A percentile compares a stretch with the other conserved stretches of the same genome.
These are phyloP conservation scores for Danio tinwini DNA, from an alignment of 2,797 vertebrate species.

Conservation along the genomic window DNA sequence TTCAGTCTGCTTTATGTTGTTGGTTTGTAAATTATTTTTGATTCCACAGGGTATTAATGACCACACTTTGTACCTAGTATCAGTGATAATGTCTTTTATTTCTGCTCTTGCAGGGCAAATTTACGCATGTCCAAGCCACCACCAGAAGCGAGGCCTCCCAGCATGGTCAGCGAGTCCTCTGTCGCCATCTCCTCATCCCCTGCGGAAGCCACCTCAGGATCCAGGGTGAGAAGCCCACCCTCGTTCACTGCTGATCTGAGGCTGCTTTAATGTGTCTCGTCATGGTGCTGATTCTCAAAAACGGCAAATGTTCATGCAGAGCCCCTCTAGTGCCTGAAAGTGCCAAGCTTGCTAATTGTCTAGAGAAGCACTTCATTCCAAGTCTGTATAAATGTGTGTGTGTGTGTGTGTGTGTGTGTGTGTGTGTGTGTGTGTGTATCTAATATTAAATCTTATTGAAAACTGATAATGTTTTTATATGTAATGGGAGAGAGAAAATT, in stretches of 20 bases:
- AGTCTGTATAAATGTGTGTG: background rate
- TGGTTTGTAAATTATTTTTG: background rate
- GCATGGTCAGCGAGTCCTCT: slow-evolving; percentile 92
- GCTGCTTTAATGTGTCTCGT: background rate
- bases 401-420: no score
- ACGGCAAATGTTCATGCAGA: background rate
- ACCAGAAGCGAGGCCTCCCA: slow-evolving; percentile 87
- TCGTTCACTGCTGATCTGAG: background rate
- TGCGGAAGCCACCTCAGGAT: slow-evolving; percentile 79
- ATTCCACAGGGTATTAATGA: background rate
- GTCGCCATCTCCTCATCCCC: slow-evolving; percentile 84
- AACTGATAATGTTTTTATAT: slow-evolving; percentile 44
- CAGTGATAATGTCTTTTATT: slow-evolving; percentile 49
- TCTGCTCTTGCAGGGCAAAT: slow-evolving; percentile 78
- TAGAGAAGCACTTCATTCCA: background rate
- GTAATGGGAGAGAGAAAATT: slow-evolving; percentile 53
- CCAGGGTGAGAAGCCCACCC: slow-evolving; percentile 83
- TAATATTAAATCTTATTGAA: slow-evolving; percentile 36
- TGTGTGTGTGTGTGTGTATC: no score
- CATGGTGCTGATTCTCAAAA: background rate
- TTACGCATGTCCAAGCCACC: slow-evolving; percentile 90
- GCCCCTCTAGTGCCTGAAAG: background rate
- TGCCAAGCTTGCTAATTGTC: background rate
- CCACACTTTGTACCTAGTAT: background rate
- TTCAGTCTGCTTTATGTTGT: background rate